A percentile compares a stretch with the other conserved stretches of the same genome.
Conservation (phyloP, 2,797 vertebrate genomes). For the Nothura maculosa region DNA sequence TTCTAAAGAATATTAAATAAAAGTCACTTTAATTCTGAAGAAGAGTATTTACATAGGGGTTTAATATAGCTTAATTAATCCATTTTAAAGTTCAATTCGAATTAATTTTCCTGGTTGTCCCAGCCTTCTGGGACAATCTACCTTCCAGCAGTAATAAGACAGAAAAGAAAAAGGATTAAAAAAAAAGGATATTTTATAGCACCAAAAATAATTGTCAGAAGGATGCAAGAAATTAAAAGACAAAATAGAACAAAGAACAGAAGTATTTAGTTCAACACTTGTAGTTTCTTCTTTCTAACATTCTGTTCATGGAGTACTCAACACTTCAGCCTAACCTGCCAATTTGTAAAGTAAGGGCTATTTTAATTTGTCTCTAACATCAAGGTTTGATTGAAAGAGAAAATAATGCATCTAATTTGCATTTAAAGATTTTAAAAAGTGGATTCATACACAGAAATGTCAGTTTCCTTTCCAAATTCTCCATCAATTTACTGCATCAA, state of each 20-base stretch:
- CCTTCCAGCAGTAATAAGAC: background rate
- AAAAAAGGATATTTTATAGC: background rate
- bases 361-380: background rate
- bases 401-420: background rate
- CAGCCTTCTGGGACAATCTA: no score
- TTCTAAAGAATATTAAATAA: slow-evolving; percentile 39
- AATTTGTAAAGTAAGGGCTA: background rate
- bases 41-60: background rate
- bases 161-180: background rate
- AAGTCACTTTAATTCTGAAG: slow-evolving; percentile 7
- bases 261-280: background rate
- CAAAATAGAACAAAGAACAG: background rate
- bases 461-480: background rate
- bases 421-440: background rate
- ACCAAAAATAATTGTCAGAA: background rate
- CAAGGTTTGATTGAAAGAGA: background rate
- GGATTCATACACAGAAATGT: background rate
- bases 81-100: slow-evolving; percentile 19
- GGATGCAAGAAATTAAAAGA: background rate
- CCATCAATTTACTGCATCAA: background rate
- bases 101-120: slow-evolving; percentile 13
- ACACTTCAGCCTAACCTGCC: background rate
- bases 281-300: background rate
- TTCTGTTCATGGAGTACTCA: background rate
- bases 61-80: slow-evolving; percentile 25